These are phyloP conservation scores for Sinosuthora webbiana DNA, from an alignment of 2,113 vertebrate species.

Conservation along the genomic window DNA sequence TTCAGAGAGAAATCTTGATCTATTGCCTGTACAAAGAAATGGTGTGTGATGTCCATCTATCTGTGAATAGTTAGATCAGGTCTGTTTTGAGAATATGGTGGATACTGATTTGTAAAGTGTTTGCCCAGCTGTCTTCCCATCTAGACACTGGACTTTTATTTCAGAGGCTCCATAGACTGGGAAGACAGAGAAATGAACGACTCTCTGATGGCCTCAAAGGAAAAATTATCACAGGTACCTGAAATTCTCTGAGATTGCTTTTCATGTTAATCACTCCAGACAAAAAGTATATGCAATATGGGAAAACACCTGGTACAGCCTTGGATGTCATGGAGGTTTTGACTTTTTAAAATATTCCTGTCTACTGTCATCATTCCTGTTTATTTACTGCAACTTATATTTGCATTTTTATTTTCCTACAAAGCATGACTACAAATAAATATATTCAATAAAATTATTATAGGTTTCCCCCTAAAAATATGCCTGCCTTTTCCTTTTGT, in stretches of 20 bases:
- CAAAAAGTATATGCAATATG: background rate
- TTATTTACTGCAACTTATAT: background rate
- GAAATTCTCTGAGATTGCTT: background rate
- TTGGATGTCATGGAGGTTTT: background rate
- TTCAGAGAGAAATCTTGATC: background rate
- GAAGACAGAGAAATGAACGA: background rate
- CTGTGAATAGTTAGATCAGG: background rate
- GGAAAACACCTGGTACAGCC: background rate
- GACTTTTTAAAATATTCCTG: background rate
- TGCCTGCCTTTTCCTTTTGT: background rate
- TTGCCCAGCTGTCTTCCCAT: background rate
- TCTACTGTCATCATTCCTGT: background rate
- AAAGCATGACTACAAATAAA: background rate
- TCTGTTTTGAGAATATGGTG: background rate
- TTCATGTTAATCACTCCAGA: background rate
- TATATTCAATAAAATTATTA: background rate
- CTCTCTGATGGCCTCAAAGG: background rate
- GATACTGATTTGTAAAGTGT: background rate
- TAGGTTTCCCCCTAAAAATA: background rate
- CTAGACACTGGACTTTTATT: background rate
- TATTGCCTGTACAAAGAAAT: background rate
- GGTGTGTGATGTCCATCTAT: background rate
- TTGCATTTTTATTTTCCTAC: background rate
- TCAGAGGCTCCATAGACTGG: background rate
- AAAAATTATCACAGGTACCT: background rate